Conservation (phyloP, 1,140 invertebrate genomes). For the Contarinia nasturtii region DNA sequence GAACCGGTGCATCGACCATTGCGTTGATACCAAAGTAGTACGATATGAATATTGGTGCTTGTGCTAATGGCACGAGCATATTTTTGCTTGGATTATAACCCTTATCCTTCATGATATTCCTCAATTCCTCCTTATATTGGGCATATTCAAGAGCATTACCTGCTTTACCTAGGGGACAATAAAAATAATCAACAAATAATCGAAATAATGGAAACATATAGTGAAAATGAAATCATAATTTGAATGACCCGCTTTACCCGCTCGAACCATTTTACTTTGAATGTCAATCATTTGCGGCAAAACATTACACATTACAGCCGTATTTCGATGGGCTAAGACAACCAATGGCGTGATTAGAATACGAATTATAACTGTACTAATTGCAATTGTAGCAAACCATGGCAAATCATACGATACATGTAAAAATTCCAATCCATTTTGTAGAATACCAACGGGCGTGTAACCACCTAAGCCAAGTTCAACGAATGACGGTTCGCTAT, state of each 20-base stretch:
- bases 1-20: conserved; percentile 76
- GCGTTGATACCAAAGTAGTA: conserved; percentile 66
- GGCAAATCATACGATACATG: conserved; percentile 62
- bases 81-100: conserved; percentile 62
- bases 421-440: conserved; percentile 59
- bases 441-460: conserved; percentile 57
- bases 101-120: conserved; percentile 61
- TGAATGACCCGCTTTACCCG: conserved; percentile 49
- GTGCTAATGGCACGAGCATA: conserved; percentile 58
- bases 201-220: no score
- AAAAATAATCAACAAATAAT: no score
- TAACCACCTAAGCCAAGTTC: conserved; percentile 64
- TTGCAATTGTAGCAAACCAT: conserved; percentile 74
- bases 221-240: no score
- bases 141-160: conserved; percentile 66
- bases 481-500: conserved; percentile 55
- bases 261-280: conserved; percentile 66
- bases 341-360: conserved; percentile 64
- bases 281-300: conserved; percentile 60
- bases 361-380: conserved; percentile 58
- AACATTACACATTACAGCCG: conserved; percentile 57
- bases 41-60: conserved; percentile 80
- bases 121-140: conserved; percentile 50
- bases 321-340: conserved; percentile 55
- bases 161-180: no score